Evolutionary conservation across 2,113 vertebrate species (phyloP).

Genomic region (Haemorhous mexicanus): DNA sequence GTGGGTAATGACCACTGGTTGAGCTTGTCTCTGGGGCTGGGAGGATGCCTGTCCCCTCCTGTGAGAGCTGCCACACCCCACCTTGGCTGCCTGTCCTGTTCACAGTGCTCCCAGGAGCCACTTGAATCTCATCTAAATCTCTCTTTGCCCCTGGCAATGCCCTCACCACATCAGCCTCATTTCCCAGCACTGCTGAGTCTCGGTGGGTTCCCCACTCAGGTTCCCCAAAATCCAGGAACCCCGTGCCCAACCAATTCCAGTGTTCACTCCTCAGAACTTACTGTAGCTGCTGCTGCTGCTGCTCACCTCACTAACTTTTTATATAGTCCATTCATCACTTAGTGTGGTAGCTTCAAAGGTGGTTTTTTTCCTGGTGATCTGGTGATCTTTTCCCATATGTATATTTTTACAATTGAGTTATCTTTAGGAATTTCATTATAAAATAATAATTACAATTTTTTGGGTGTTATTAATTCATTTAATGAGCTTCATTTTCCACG

Average conservation of each 20-base stretch:
- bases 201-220: not conserved
- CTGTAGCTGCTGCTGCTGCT: not conserved
- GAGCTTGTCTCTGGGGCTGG: not conserved
- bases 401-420: not conserved
- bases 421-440: not conserved
- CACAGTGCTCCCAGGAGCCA: not conserved
- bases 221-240: not conserved
- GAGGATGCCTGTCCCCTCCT: not conserved
- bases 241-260: fast-evolving
- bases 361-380: not conserved
- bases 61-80: fast-evolving
- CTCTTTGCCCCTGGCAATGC: no score
- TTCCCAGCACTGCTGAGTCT: not conserved
- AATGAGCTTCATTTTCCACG: not conserved
- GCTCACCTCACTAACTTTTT: not conserved
- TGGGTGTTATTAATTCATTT: not conserved
- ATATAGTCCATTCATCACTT: not conserved
- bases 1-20: no score
- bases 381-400: not conserved
- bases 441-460: not conserved
- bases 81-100: not conserved
- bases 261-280: not conserved
- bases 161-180: fast-evolving
- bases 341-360: not conserved
- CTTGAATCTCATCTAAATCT: not conserved